Conservation (phyloP, 2,797 vertebrate genomes). For the Acanthiza pusilla region DNA sequence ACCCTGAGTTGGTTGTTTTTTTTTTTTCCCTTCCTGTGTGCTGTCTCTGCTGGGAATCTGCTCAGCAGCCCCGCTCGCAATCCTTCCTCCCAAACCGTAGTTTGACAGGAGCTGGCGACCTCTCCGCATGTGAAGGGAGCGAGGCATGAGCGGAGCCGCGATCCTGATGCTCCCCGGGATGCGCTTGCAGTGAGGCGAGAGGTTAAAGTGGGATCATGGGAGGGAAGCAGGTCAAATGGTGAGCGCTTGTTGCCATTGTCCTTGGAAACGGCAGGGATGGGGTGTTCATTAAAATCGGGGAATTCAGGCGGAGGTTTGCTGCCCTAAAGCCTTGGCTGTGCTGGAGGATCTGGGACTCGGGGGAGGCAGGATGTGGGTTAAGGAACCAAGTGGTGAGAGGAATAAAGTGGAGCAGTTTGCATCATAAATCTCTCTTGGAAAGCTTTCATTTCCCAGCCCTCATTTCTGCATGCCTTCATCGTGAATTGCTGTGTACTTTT, state of each 20-base stretch:
- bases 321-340: not conserved
- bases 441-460: not conserved
- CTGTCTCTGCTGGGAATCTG: not conserved
- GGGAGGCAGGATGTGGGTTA: not conserved
- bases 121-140: not conserved
- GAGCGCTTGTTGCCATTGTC: constrained; percentile 53
- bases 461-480: not conserved
- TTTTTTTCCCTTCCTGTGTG: not conserved
- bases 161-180: constrained; percentile 34
- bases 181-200: constrained; percentile 58
- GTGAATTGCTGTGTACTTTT: not conserved
- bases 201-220: constrained; percentile 79
- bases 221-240: constrained; percentile 89
- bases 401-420: not conserved
- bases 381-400: not conserved
- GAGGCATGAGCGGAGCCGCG: constrained; percentile 40
- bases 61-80: not conserved
- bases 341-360: not conserved
- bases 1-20: not conserved
- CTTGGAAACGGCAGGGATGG: not conserved
- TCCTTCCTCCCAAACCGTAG: not conserved
- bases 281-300: not conserved
- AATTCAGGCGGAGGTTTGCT: not conserved
- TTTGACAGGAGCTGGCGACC: not conserved
- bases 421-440: not conserved